Percentiles rank a stretch among this genome's conserved stretches.
These are phyloP conservation scores for Podarcis siculus DNA, from an alignment of 2,797 vertebrate species.

Conservation along the genomic window DNA sequence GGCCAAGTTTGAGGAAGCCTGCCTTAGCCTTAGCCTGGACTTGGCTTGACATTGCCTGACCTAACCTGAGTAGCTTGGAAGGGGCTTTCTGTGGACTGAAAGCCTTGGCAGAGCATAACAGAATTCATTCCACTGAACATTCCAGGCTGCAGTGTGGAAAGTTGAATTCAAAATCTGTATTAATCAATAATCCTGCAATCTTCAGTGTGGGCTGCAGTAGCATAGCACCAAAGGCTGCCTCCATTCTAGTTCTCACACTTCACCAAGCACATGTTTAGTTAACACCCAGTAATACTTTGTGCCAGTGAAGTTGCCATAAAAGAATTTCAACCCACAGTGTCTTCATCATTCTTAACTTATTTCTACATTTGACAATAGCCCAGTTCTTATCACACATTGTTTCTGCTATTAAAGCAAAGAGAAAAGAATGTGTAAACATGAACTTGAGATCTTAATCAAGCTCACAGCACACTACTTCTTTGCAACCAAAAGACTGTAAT, in stretches of 20 bases:
- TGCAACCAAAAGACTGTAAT: not conserved
- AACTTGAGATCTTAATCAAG: not conserved
- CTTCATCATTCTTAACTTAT: conserved; percentile 3
- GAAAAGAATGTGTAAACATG: not conserved
- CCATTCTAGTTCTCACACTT: not conserved
- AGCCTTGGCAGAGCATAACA: not conserved
- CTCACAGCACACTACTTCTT: not conserved
- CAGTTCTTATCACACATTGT: not conserved
- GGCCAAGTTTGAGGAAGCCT: too few relatives aligned
- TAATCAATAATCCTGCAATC: not conserved
- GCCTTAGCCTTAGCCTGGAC: not conserved
- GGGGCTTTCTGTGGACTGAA: too few relatives aligned
- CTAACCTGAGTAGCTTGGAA: too few relatives aligned
- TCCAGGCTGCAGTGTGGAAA: not conserved
- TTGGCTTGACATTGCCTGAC: not conserved
- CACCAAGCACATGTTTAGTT: not conserved
- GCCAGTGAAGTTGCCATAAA: not conserved
- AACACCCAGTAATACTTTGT: not conserved
- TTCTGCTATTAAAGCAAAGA: not conserved
- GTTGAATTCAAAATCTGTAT: not conserved
- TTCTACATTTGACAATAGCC: not conserved
- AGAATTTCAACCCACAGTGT: not conserved
- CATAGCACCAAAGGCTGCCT: not conserved
- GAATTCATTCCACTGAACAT: not conserved
- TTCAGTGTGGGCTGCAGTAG: not conserved